Conservation (phyloP, 1,140 invertebrate species). For the Ladona fulva region DNA sequence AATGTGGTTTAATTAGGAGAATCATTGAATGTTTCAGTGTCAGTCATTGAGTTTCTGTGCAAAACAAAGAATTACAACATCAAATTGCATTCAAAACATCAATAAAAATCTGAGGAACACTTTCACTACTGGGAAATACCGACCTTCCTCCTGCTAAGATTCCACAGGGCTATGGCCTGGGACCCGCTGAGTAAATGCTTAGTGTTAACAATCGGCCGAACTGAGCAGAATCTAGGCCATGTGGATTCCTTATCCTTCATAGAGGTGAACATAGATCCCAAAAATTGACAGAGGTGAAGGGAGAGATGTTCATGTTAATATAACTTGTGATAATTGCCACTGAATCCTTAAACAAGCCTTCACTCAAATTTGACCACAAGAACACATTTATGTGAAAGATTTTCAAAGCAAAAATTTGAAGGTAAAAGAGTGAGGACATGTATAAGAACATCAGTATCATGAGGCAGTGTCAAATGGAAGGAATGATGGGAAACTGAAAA, state of each 20-base stretch:
- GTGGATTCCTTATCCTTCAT: conserved; percentile 34
- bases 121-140: conserved; percentile 36
- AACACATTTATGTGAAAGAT: too few species aligned
- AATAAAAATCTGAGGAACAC: not conserved
- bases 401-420: too few species aligned
- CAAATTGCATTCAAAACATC: conserved; percentile 23
- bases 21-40: conserved; percentile 16
- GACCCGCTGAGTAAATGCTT: conserved; percentile 68
- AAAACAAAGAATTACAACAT: conserved; percentile 28
- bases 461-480: too few species aligned
- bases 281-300: not conserved
- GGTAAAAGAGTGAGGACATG: too few species aligned
- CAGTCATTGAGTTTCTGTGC: conserved; percentile 13
- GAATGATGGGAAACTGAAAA: too few species aligned
- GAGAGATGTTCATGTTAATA: conserved; percentile 2
- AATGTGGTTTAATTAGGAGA: too few species aligned
- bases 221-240: conserved; percentile 53
- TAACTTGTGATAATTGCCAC: not conserved
- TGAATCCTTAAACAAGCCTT: not conserved
- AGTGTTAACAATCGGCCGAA: conserved; percentile 43
- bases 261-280: not conserved
- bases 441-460: too few species aligned
- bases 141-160: conserved; percentile 81
- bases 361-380: not conserved
- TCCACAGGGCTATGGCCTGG: conserved; percentile 83